phyloP scores from a whole-genome alignment of 2,888 invertebrate species.

The Drosophila barbarae region DNA sequence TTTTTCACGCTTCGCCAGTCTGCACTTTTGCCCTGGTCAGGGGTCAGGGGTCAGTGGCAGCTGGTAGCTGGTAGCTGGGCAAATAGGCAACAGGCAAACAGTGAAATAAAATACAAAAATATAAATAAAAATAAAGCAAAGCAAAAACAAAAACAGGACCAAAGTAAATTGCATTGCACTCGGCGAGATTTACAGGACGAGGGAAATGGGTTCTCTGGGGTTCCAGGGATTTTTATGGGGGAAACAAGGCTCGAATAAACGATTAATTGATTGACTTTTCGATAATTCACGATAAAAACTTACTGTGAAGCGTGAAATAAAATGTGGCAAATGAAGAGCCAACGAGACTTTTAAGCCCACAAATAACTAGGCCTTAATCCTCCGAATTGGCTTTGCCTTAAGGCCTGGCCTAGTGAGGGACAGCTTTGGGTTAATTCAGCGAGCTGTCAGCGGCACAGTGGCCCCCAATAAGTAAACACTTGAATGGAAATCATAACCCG shows the following conservation, averaged over 20 bases:
- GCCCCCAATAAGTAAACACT: conserved; percentile 1
- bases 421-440: neutral
- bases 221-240: neutral
- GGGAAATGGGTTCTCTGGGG: neutral
- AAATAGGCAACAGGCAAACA: conserved; percentile 8
- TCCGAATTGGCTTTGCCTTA: neutral
- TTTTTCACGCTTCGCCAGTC: conserved; percentile 31
- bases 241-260: conserved; percentile 8
- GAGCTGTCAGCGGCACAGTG: conserved; percentile 22
- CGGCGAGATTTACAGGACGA: conserved; percentile 14
- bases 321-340: neutral
- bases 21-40: conserved; percentile 5
- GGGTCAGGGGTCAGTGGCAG: conserved; percentile 16
- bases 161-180: conserved; percentile 18
- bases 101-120: conserved; percentile 2
- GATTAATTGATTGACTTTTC: conserved; percentile 33
- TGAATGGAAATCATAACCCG: conserved; percentile 29
- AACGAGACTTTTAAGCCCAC: too few species aligned
- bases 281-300: conserved; percentile 20
- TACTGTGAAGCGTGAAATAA: neutral
- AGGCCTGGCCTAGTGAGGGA: neutral
- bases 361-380: too few species aligned
- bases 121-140: conserved; percentile 1
- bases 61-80: conserved; percentile 2
- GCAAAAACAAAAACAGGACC: conserved; percentile 2